Evolutionary conservation across 2,797 vertebrate genomes (phyloP).

Genomic region (Anguilla anguilla): DNA sequence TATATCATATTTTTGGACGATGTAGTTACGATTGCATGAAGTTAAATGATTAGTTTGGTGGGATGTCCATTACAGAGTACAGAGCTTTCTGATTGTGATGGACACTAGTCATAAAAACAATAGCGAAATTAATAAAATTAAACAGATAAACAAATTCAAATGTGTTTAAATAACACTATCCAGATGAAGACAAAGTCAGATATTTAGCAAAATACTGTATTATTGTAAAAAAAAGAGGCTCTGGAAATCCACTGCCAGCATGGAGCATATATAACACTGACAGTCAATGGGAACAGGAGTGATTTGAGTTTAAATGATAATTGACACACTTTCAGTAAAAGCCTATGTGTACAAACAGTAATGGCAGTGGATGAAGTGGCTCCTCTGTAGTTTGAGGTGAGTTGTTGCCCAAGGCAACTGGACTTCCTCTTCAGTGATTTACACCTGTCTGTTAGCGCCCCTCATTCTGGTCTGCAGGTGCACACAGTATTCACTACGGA

Average conservation of each 20-base stretch:
- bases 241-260: background rate
- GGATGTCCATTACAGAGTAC: background rate
- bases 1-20: background rate
- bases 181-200: background rate
- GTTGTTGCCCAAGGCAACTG: too few species aligned
- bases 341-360: too few species aligned
- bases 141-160: background rate
- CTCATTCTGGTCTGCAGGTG: too few species aligned
- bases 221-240: background rate
- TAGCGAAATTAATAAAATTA: background rate
- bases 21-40: background rate
- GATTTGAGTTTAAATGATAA: too few species aligned
- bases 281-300: too few species aligned
- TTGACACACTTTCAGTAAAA: too few species aligned
- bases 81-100: background rate
- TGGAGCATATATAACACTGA: background rate
- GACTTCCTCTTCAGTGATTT: too few species aligned
- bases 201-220: background rate
- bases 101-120: background rate
- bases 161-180: background rate
- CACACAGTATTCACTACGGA: too few species aligned
- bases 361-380: too few species aligned
- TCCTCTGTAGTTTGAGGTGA: too few species aligned
- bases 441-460: too few species aligned
- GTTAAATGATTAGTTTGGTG: constrained; percentile 1